Conservation (phyloP, 2,888 invertebrate species). For the Drosophila heteroneura region DNA sequence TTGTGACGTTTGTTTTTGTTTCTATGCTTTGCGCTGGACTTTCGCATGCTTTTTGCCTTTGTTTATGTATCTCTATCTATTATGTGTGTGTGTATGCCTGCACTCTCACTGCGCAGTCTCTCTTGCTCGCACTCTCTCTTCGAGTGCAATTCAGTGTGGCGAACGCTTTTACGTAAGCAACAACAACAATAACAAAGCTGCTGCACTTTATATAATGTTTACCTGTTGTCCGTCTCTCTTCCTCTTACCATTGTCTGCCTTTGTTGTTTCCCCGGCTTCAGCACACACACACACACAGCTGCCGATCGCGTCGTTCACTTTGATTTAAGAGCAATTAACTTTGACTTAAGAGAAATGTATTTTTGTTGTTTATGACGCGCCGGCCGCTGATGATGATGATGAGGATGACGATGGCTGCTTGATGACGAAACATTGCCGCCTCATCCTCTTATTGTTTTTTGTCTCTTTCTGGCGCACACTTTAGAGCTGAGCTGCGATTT, state of each 20-base stretch:
- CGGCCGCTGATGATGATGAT: constrained; percentile 37
- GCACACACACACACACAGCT: constrained; percentile 23
- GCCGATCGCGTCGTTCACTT: constrained; percentile 65
- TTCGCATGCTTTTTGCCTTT: constrained; percentile 73
- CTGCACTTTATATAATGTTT: constrained; percentile 70
- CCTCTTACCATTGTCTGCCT: constrained; percentile 34
- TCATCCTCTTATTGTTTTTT: constrained; percentile 23
- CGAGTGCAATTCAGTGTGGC: constrained; percentile 32
- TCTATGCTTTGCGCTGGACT: constrained; percentile 74
- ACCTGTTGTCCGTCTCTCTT: constrained; percentile 56
- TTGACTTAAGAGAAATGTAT: constrained; percentile 77
- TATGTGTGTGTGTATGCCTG: constrained; percentile 42
- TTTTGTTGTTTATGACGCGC: constrained; percentile 68
- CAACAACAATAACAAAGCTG: constrained; percentile 38
- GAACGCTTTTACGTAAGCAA: constrained; percentile 71
- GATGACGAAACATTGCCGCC: constrained; percentile 62
- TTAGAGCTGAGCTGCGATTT: constrained; percentile 67
- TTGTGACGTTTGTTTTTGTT: constrained; percentile 77
- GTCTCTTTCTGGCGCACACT: constrained; percentile 10
- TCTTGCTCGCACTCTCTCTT: constrained; percentile 5
- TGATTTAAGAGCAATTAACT: constrained; percentile 79
- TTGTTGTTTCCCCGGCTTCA: constrained; percentile 51
- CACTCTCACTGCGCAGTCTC: constrained; percentile 54
- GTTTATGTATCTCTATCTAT: constrained; percentile 66
- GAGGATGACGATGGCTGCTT: constrained; percentile 16